Conservation (phyloP, 2,797 vertebrate species). For the Pangasius larnaudii region DNA sequence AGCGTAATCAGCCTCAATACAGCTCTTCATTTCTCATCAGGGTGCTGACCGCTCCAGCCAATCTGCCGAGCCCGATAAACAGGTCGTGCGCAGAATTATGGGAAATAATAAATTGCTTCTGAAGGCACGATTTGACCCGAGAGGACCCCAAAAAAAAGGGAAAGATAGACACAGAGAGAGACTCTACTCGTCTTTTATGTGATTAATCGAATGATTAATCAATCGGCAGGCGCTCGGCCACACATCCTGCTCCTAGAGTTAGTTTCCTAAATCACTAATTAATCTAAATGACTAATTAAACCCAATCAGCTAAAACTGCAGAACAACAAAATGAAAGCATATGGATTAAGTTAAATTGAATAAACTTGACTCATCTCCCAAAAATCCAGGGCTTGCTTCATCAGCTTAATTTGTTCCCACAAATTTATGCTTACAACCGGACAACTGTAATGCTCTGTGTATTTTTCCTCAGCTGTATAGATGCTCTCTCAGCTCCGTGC, state of each 20-base stretch:
- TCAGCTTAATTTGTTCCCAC: background rate
- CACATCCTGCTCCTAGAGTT: background rate
- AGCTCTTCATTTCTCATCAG: slow-evolving; percentile 12
- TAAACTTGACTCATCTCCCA: background rate
- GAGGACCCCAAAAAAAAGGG: background rate
- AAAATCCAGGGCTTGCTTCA: background rate
- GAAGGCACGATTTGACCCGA: background rate
- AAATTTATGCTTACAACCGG: background rate
- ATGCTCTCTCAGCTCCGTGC: background rate
- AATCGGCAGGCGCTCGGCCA: background rate
- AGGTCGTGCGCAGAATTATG: background rate
- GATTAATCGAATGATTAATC: slow-evolving; percentile 3
- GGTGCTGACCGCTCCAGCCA: background rate
- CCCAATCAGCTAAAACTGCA: slow-evolving; percentile 6
- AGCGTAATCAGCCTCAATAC: background rate
- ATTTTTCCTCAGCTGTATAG: background rate
- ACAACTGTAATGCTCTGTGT: background rate
- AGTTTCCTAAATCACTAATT: background rate
- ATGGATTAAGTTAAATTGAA: background rate
- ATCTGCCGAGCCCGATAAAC: background rate
- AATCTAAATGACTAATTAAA: slow-evolving; percentile 6
- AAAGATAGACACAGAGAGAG: background rate
- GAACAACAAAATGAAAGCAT: background rate
- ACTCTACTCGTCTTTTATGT: background rate
- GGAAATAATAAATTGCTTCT: slow-evolving; percentile 1